A percentile compares a stretch with the other conserved stretches of the same genome.
These are phyloP conservation scores for Macrophya alboannulata DNA, from an alignment of 2,888 invertebrate species.

Conservation along the genomic window DNA sequence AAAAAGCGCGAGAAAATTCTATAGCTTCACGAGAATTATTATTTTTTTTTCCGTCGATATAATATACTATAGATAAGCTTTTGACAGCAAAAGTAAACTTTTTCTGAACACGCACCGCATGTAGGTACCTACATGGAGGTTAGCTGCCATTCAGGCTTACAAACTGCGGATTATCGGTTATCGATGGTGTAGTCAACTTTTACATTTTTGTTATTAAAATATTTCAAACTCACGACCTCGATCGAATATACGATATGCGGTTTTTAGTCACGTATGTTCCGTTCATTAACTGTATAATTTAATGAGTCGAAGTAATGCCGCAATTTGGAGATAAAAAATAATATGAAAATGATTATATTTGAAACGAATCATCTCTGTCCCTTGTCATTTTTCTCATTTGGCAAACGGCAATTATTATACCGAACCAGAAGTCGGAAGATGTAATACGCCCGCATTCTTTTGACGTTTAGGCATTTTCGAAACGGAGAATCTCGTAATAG, in stretches of 20 bases:
- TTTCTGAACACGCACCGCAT: neutral
- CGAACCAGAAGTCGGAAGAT: neutral
- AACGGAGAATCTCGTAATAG: slow-evolving; percentile 28
- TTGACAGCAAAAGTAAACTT: neutral
- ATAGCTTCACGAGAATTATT: neutral
- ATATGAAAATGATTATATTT: neutral
- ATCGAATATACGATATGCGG: neutral
- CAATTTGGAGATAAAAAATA: neutral
- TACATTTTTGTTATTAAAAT: slow-evolving; percentile 18
- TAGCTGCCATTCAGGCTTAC: slow-evolving; percentile 20
- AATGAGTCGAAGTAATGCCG: neutral
- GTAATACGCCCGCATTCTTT: neutral
- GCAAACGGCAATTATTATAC: neutral
- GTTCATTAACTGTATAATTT: slow-evolving; percentile 11
- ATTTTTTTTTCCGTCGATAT: slow-evolving; percentile 15
- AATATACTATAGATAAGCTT: neutral
- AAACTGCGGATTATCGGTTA: slow-evolving; percentile 3
- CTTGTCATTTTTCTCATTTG: neutral
- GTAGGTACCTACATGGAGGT: neutral
- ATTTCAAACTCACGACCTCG: slow-evolving; percentile 13
- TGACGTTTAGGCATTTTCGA: slow-evolving; percentile 24
- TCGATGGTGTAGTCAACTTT: slow-evolving; percentile 14
- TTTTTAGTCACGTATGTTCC: neutral
- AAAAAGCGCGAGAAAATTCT: neutral
- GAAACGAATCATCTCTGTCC: neutral